Evolutionary conservation across 2,888 invertebrate genomes (phyloP), one percentile per base, ranked within the genome.

Genomic region (Conomelus anceps): DNA sequence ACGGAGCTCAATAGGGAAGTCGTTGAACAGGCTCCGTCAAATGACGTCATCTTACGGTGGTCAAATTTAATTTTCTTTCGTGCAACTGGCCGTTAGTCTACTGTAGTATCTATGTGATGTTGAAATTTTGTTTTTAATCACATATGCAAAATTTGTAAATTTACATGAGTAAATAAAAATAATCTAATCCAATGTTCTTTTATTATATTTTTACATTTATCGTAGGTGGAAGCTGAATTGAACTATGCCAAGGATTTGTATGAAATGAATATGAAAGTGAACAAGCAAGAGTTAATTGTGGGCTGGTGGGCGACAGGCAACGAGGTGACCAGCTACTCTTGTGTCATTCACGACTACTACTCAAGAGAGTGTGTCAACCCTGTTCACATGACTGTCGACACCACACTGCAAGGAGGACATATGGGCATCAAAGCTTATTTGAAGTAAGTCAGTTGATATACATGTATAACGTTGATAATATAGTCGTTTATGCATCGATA

Each of bases 241-340:
- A 98, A 97, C 93, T 99, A 99, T 94, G 99, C 99, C 22, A 96
- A 98, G 95, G 99, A 98, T 92, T 96, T 99, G 93, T 98, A 97
- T 92, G 99, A 99, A 92, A 94, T 99, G 89, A 98, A 99, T 93
- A 96, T 97, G 91, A 96, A 98, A 92, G 99, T 99, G 0, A 99
- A 99, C 93, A 95, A 98, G 96, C 90, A 91, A 88, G 99, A 99
- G 94, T 96, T 95, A 91, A 98, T 99, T 92, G 98, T 99, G 89
- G 99, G 99, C 23, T 99, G 99, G 99, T 99, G 97, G 97, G 99
- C 99, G 0, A 99, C 99, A 0, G 99, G 99, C 89, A 96, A 98
- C 92, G 99, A 99, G 94, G 98, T 99, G 85, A 98, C 99, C 0
- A 98, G 98, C 93, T 99, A 99, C 94, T 99, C 99, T 89, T 98